Percentiles rank a stretch among this genome's conserved stretches.
These are phyloP conservation scores for Aplysina aerophoba DNA, from an alignment of 37 sponge, comb jelly and placozoan species.

Conservation along the genomic window DNA sequence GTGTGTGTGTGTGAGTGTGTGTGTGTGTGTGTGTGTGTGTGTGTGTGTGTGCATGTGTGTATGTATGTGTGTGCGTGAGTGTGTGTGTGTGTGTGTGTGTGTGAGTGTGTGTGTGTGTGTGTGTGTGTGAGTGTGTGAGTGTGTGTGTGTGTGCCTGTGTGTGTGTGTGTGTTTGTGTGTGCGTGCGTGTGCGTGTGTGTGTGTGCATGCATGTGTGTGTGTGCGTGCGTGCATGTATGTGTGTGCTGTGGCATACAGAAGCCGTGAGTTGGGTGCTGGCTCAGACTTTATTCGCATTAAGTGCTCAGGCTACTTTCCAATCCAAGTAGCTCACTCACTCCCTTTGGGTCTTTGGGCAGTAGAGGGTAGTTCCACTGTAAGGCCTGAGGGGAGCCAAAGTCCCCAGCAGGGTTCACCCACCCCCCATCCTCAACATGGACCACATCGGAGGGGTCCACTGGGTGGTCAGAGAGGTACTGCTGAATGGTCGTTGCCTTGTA, in stretches of 20 bases:
- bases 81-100: constrained; percentile 33
- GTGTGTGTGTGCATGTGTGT: constrained; percentile 50
- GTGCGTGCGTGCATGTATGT: no score
- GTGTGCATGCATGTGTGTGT: no score
- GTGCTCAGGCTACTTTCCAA: no score
- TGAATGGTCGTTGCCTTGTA: constrained; percentile 64
- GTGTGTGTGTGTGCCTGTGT: constrained; percentile 37
- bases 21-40: constrained; percentile 55
- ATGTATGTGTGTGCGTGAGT: constrained; percentile 8
- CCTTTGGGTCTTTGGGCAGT: constrained; percentile 32
- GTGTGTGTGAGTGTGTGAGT: constrained; percentile 26
- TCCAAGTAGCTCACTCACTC: no score
- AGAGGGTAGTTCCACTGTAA: constrained; percentile 74
- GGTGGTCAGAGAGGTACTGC: constrained; percentile 63
- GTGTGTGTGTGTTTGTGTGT: constrained; percentile 11
- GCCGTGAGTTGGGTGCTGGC: background rate
- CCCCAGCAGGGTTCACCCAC: constrained; percentile 75
- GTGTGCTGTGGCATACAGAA: no score
- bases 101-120: constrained; percentile 27
- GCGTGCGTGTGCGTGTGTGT: no score
- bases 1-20: constrained; percentile 38
- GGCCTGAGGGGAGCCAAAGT: constrained; percentile 72
- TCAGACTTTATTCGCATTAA: no score
- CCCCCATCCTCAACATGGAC: constrained; percentile 72
- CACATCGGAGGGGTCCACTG: constrained; percentile 57